These are phyloP conservation scores for Apis cerana DNA, from an alignment of 1,140 invertebrate genomes.

Conservation along the genomic window DNA sequence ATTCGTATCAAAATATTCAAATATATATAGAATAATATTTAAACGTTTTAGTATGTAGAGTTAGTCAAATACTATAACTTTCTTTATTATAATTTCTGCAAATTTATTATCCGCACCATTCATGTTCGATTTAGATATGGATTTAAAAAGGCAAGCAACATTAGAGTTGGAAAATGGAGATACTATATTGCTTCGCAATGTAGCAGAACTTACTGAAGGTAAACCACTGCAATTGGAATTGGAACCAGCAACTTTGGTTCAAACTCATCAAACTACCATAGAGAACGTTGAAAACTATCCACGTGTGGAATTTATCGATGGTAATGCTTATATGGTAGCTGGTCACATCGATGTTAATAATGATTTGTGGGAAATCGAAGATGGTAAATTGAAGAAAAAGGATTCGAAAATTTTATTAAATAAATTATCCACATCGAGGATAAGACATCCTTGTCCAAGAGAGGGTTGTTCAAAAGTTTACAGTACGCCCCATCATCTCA, in stretches of 20 bases:
- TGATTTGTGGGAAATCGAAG: slow-evolving; percentile 69
- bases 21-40: not conserved
- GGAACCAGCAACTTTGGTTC: slow-evolving; percentile 60
- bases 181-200: slow-evolving; percentile 68
- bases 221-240: slow-evolving; percentile 71
- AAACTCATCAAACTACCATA: slow-evolving; percentile 51
- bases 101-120: not conserved
- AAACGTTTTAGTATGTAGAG: not conserved
- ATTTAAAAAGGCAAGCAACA: slow-evolving; percentile 53
- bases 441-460: slow-evolving; percentile 78
- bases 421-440: slow-evolving; percentile 65
- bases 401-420: slow-evolving; percentile 64
- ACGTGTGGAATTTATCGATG: slow-evolving; percentile 72
- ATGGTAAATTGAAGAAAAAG: slow-evolving; percentile 66
- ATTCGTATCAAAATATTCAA: not conserved
- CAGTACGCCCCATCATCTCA: slow-evolving; percentile 83
- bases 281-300: slow-evolving; percentile 64
- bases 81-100: not conserved
- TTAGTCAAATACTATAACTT: not conserved
- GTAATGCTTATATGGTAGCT: slow-evolving; percentile 72
- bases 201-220: slow-evolving; percentile 65
- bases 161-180: slow-evolving; percentile 64
- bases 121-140: slow-evolving; percentile 50
- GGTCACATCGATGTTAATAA: slow-evolving; percentile 63
- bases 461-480: slow-evolving; percentile 82